Evolutionary conservation across 2,113 vertebrate genomes (phyloP), one percentile per base, ranked within the genome.

Genomic region (Thamnaconus septentrionalis): DNA sequence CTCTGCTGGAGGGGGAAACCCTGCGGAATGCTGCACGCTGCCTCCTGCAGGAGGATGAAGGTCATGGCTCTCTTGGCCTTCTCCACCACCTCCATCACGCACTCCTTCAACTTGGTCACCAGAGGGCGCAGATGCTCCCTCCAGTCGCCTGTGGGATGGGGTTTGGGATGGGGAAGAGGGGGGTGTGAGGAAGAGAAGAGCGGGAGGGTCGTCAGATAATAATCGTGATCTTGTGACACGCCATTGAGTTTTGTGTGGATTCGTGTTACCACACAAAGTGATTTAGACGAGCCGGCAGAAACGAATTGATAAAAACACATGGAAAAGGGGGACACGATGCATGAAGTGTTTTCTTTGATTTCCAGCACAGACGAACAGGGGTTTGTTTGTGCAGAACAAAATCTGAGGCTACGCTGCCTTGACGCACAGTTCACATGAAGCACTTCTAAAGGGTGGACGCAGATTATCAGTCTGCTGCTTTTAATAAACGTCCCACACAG

Each of bases 41-140:
- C 93, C 47, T 99, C 97, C 87, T 99, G 97, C 41, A 99, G 93
- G 48, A 99, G 92, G 64, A 99, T 94, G 60, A 99, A 99, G 0
- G 93, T 95, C 95, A 99, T 94, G 2, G 95, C 96, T 68, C 94
- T 93, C 84, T 91, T 95, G 0, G 96, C 96, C 67, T 94, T 91
- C 57, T 91, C 94, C 73, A 94, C 93, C 82, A 99, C 94, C 63
- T 98, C 95, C 56, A 64, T 89, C 86, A 98, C 95, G 76, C 95
- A 96, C 67, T 96, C 94, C 89, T 97, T 96, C 82, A 99, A 89
- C 0, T 92, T 91, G 41, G 92, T 84, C 85, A 96, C 92, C 68
- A 94, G 87, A 0, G 95, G 94, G 56, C 91, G 91, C 44, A 99
- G 81, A 81, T 96, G 94, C 5, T 96, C 96, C 45, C 92, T 92